Percentiles rank a stretch among this genome's conserved stretches.
These are phyloP conservation scores for Nycticebus coucang DNA, from an alignment of 2,113 vertebrate species.

Conservation along the genomic window DNA sequence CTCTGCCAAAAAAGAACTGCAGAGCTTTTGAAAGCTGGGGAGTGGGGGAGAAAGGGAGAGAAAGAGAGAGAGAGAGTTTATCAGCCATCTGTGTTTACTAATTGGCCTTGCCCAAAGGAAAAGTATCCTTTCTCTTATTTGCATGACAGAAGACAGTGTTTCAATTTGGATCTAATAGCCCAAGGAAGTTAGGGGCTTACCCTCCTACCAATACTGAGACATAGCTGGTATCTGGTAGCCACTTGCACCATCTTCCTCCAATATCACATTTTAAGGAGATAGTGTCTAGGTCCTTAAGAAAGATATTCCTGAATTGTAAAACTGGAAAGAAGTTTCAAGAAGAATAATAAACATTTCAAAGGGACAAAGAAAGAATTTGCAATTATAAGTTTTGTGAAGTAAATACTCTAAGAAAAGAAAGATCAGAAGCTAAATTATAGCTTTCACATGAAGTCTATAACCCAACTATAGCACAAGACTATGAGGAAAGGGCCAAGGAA, in stretches of 20 bases:
- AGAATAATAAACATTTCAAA: conserved; percentile 21
- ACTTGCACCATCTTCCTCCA: background rate
- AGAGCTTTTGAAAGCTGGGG: background rate
- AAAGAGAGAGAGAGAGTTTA: background rate
- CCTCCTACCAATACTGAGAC: too few species aligned
- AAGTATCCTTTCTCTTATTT: background rate
- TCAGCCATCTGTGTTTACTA: background rate
- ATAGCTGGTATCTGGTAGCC: background rate
- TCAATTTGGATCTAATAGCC: background rate
- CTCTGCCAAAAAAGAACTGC: background rate
- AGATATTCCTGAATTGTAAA: background rate
- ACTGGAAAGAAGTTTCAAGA: background rate
- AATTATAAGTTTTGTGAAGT: background rate
- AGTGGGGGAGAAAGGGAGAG: too few species aligned
- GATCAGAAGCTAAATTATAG: too few species aligned
- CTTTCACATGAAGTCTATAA: too few species aligned
- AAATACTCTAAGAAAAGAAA: background rate
- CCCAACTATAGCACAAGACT: too few species aligned
- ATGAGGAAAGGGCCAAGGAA: too few species aligned
- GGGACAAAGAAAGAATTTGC: background rate
- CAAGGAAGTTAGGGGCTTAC: background rate
- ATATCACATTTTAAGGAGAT: background rate
- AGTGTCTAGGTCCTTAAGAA: background rate
- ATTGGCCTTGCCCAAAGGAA: background rate
- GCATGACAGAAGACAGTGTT: background rate